Evolutionary conservation across 1,140 invertebrate species (phyloP).

Genomic region (Drosophila littoralis): DNA sequence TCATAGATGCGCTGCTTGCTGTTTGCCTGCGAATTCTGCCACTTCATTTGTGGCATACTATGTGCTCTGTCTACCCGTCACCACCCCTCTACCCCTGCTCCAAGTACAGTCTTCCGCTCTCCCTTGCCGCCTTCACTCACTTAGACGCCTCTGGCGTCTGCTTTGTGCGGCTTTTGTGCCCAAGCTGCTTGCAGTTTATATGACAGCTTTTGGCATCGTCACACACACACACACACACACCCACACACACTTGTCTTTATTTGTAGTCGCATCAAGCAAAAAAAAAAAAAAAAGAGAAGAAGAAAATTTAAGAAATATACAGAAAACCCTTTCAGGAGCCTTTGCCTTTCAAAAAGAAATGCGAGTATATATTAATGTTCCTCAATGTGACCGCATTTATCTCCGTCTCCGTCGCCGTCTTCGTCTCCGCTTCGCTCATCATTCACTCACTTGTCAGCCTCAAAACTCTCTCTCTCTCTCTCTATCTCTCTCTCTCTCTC

Average conservation of each 20-base stretch:
- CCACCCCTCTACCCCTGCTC: not conserved
- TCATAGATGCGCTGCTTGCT: constrained; percentile 23
- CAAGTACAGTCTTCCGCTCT: not conserved
- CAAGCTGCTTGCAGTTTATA: constrained; percentile 62
- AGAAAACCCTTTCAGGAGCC: constrained; percentile 47
- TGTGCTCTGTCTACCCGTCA: constrained; percentile 6
- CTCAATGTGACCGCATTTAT: constrained; percentile 75
- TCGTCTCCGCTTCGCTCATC: constrained; percentile 50
- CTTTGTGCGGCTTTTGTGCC: constrained; percentile 50
- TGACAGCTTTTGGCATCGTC: constrained; percentile 46
- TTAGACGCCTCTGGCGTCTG: constrained; percentile 51
- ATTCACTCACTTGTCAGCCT: constrained; percentile 65
- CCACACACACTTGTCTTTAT: constrained; percentile 43
- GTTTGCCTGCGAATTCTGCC: constrained; percentile 37
- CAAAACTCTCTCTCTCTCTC: constrained; percentile 23
- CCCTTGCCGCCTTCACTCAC: not conserved
- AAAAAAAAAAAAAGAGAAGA: constrained; percentile 5
- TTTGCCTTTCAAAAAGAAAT: constrained; percentile 56
- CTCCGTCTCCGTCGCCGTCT: constrained; percentile 11
- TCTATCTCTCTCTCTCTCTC: not conserved
- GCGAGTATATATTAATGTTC: constrained; percentile 70
- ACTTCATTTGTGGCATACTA: constrained; percentile 66
- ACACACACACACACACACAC: constrained; percentile 30
- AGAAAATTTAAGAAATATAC: constrained; percentile 25
- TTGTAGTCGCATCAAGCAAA: constrained; percentile 53